Evolutionary conservation across 2,888 invertebrate genomes (phyloP).

Genomic region (Zhuqinia jingwanae): DNA sequence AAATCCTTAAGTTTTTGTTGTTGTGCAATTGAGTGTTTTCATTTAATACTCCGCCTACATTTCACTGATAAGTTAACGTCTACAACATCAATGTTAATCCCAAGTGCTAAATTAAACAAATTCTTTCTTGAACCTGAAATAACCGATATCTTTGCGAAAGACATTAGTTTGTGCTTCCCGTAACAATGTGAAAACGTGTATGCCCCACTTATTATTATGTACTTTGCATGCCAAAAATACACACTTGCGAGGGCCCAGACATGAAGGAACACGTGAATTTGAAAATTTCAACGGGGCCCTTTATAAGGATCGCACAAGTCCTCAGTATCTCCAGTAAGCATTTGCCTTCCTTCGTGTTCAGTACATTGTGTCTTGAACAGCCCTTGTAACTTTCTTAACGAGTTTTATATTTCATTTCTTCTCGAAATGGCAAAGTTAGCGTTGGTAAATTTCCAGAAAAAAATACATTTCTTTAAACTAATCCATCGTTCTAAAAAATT

Average conservation of each 20-base stretch:
- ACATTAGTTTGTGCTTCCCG: too few relatives aligned
- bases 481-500: too few relatives aligned
- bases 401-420: background rate
- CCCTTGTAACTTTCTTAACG: background rate
- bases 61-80: too few relatives aligned
- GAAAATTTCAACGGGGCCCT: slow-evolving; percentile 36
- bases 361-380: background rate
- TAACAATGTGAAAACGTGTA: too few relatives aligned
- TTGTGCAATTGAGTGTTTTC: too few relatives aligned
- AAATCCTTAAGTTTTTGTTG: too few relatives aligned
- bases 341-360: slow-evolving; percentile 44
- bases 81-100: too few relatives aligned
- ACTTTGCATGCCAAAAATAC: background rate
- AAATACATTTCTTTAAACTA: too few relatives aligned
- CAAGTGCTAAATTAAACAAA: too few relatives aligned
- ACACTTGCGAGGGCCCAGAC: background rate
- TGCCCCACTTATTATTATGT: background rate
- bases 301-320: slow-evolving; percentile 24
- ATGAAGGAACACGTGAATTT: background rate
- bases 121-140: too few relatives aligned
- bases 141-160: too few relatives aligned
- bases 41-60: too few relatives aligned
- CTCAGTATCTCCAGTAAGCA: slow-evolving; percentile 32
- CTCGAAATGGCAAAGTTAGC: slow-evolving; percentile 53
- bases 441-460: slow-evolving; percentile 50